Base-by-base conservation (phyloP, 1,140 invertebrate species). In the Diorhabda carinulata region DNA sequence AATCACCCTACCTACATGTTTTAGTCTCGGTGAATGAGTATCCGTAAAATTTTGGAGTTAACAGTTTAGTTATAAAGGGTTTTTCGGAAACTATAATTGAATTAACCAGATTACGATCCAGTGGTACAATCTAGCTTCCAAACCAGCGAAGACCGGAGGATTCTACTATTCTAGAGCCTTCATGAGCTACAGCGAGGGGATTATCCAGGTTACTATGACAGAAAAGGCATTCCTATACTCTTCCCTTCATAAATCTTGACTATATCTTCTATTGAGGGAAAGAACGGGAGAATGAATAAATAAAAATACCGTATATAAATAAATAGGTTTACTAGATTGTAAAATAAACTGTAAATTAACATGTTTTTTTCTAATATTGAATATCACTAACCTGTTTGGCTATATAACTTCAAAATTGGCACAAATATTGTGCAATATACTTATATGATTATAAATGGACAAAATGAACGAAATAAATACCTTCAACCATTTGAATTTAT, bases 361-460 rank as follows among this genome's bases (percentile, higher is more conserved):
- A 52, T 4, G n/a, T 52, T 52, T 25, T 25, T 52, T 52, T 6
- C 47, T 52, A 52, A n/a, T 52, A 52, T 52, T n/a, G 47, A 52
- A 52, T 52, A 52, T 52, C 47, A 52, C 47, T 52, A 52, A 52
- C 47, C 47, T 52, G 47, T 52, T 52, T 2, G 47, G 47, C 47
- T 52, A 52, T 52, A 52, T 52, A 52, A 52, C 47, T n/a, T 52
- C 47, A 52, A 52, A 25, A 52, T 52, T 52, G 47, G 47, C 47
- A 52, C 47, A 52, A 52, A 52, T 52, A 52, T 52, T 52, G 47
- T 52, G 47, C 47, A 52, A 8, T 4, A 52, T 1, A 25, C 25
- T 25, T 25, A 52, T 52, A 2, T 8, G n/a, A 52, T 8, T 52
- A 52, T 52, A 52, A 52, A 52, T 8, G n/a, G n/a, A 3, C 47